phyloP scores from a whole-genome alignment of 2,113 vertebrate species.

The Vulpes lagopus region DNA sequence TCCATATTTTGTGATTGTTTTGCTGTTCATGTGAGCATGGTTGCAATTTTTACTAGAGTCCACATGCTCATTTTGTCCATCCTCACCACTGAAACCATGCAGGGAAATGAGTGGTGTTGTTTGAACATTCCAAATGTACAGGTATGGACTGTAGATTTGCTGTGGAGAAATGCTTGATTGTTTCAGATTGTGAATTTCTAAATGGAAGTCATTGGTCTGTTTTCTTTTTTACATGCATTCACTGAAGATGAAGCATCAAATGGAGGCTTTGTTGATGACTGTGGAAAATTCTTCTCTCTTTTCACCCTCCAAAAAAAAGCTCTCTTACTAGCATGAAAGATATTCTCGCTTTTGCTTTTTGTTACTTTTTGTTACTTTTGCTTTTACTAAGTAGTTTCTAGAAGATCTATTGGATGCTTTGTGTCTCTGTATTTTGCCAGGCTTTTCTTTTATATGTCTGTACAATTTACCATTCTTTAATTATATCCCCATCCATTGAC shows the following conservation, averaged over 20 bases:
- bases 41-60: not conserved
- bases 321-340: not conserved
- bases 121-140: not conserved
- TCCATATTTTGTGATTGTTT: not conserved
- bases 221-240: not conserved
- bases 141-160: not conserved
- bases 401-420: not conserved
- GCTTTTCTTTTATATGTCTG: not conserved
- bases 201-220: not conserved
- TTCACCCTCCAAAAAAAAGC: not conserved
- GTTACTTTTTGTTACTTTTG: not conserved
- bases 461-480: not conserved
- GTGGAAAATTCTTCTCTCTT: not conserved
- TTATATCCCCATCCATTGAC: not conserved
- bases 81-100: not conserved
- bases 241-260: slow-evolving; percentile 6
- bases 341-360: not conserved
- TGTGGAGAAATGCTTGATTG: not conserved
- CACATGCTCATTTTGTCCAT: not conserved
- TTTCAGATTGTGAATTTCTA: not conserved
- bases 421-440: not conserved
- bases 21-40: no score
- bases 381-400: not conserved
- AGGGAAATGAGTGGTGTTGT: not conserved
- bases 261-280: not conserved